phyloP scores from a whole-genome alignment of 2,797 vertebrate species.

The Danio choprae region DNA sequence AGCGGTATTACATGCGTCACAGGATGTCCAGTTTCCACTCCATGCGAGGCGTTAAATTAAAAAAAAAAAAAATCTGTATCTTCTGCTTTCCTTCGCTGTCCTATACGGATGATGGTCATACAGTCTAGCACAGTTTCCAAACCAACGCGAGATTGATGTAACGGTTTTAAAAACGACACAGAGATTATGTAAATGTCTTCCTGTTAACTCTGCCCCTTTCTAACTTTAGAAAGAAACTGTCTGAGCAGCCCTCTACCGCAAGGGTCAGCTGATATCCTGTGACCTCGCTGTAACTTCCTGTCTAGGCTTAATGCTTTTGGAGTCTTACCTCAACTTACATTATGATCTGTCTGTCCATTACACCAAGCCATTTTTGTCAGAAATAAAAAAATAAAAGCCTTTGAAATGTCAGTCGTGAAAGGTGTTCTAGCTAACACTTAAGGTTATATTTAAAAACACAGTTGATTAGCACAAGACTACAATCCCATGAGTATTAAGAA shows the following conservation, averaged over 20 bases:
- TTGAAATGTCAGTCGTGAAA: background rate
- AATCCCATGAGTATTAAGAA: no score
- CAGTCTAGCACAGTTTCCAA: background rate
- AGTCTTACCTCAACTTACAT: background rate
- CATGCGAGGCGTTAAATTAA: conserved; percentile 27
- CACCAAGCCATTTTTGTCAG: background rate
- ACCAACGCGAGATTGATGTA: background rate
- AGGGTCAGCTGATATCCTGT: conserved; percentile 61
- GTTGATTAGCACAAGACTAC: no score
- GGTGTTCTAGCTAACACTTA: background rate
- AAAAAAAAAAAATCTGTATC: background rate
- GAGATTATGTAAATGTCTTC: background rate
- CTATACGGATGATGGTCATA: background rate
- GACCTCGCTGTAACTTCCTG: conserved; percentile 40
- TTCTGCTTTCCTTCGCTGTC: background rate
- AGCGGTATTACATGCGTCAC: conserved; percentile 55
- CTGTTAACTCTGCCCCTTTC: conserved; percentile 5
- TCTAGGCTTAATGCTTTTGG: conserved; percentile 21
- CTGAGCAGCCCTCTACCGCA: conserved; percentile 48
- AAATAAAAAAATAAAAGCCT: background rate
- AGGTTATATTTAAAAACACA: no score
- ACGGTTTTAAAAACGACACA: conserved; percentile 2
- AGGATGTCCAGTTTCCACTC: conserved; percentile 58
- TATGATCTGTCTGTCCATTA: background rate
- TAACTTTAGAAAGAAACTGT: conserved; percentile 8